Evolutionary conservation across 2,113 vertebrate genomes (phyloP).

Genomic region (Hyaena hyaena): DNA sequence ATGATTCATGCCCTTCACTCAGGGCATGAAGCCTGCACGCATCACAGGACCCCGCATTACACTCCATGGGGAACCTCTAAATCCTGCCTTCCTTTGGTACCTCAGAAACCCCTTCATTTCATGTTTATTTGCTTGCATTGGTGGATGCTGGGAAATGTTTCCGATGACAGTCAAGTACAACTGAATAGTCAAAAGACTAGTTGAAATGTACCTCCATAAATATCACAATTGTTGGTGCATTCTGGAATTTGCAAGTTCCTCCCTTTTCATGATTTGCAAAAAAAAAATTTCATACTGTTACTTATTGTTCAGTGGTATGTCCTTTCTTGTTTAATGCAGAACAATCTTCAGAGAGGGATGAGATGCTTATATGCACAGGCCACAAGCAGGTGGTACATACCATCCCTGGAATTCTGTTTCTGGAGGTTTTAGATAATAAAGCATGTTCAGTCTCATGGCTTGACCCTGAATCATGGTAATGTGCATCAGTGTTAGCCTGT

Average conservation of each 20-base stretch:
- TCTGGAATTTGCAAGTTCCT: background rate
- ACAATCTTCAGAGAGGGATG: background rate
- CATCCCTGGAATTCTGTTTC: background rate
- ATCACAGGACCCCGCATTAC: rapidly evolving
- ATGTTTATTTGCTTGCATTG: background rate
- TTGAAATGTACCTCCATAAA: background rate
- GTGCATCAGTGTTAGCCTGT: background rate
- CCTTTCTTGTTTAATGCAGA: background rate
- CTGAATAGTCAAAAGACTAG: background rate
- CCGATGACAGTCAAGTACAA: background rate
- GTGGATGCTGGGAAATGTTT: background rate
- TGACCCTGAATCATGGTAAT: background rate
- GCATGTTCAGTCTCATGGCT: background rate
- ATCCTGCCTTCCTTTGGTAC: background rate
- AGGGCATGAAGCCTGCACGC: background rate
- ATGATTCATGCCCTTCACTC: too few relatives aligned
- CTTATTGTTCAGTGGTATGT: background rate
- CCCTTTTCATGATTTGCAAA: background rate
- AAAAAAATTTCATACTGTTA: background rate
- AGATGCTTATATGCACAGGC: background rate
- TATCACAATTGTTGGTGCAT: background rate
- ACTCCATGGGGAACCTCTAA: background rate
- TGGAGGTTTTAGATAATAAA: background rate
- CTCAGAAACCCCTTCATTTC: background rate
- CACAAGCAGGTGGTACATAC: rapidly evolving